A percentile compares a stretch with the other conserved stretches of the same genome.
Evolutionary conservation across 2,113 vertebrate species (phyloP).

Genomic region (Origma solitaria): DNA sequence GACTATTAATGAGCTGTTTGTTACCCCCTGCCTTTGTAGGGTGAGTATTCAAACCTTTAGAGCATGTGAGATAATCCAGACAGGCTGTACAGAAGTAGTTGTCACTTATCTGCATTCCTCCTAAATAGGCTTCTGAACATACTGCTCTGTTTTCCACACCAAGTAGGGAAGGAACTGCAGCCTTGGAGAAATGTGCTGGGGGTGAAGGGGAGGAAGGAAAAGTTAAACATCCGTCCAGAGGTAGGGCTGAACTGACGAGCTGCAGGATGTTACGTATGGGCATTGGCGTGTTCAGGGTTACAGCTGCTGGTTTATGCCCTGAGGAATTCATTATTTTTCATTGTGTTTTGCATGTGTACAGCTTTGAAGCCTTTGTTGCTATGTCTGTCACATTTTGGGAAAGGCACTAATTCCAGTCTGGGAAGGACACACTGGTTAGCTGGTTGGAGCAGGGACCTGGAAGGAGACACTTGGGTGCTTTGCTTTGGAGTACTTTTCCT

Average conservation of each 20-base stretch:
- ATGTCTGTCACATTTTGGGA: neutral
- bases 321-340: neutral
- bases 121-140: slow-evolving; percentile 22
- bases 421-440: neutral
- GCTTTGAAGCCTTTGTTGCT: slow-evolving; percentile 12
- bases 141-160: slow-evolving; percentile 47
- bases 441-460: neutral
- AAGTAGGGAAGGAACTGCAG: slow-evolving; percentile 52
- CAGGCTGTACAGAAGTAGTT: slow-evolving; percentile 10
- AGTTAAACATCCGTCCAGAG: neutral
- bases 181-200: neutral
- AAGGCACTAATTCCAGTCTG: neutral
- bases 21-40: neutral
- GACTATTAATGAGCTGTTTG: slow-evolving; percentile 48
- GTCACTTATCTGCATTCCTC: slow-evolving; percentile 59
- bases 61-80: slow-evolving; percentile 58
- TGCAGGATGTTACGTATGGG: neutral
- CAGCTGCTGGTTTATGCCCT: neutral
- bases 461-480: neutral
- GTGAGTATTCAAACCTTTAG: neutral
- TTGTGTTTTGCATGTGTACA: neutral
- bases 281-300: neutral
- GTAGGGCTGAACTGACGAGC: neutral
- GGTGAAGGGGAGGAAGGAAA: neutral
- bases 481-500: neutral